phyloP scores from a whole-genome alignment of 2,888 invertebrate species.

The Yponomeuta plumbellus region DNA sequence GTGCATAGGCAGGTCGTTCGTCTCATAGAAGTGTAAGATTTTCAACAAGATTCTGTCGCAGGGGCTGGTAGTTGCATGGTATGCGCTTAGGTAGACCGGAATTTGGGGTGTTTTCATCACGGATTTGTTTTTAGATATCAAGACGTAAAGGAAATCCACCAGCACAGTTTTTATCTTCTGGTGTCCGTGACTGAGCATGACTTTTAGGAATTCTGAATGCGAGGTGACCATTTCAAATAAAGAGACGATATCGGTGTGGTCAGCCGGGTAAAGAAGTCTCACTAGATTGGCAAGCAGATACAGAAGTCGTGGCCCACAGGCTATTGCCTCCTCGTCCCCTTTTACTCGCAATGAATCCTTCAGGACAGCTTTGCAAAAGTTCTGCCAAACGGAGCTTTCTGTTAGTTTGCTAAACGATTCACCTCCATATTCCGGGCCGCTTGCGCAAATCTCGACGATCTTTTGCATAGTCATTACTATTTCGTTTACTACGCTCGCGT shows the following conservation, averaged over 20 bases:
- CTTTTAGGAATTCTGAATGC: constrained; percentile 86
- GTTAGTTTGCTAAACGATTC: constrained; percentile 55
- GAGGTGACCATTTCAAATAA: constrained; percentile 85
- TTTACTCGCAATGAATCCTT: constrained; percentile 78
- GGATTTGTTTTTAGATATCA: constrained; percentile 79
- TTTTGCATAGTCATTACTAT: constrained; percentile 46
- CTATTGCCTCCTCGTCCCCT: constrained; percentile 42
- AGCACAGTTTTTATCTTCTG: constrained; percentile 77
- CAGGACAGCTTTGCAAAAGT: constrained; percentile 79
- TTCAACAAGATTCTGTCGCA: constrained; percentile 83
- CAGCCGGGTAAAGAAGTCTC: constrained; percentile 69
- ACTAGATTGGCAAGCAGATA: constrained; percentile 74
- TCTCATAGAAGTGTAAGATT: constrained; percentile 82
- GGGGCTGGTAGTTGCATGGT: constrained; percentile 81
- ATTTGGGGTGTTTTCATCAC: constrained; percentile 82
- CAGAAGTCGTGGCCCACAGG: constrained; percentile 67
- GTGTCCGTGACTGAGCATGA: constrained; percentile 75
- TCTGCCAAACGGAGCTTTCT: constrained; percentile 73
- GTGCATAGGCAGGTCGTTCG: constrained; percentile 78
- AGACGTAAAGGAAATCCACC: constrained; percentile 78
- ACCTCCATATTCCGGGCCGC: constrained; percentile 40
- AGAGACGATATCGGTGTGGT: constrained; percentile 66
- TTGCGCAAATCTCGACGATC: constrained; percentile 47
- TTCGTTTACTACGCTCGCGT: constrained; percentile 34
- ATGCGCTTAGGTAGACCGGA: constrained; percentile 86